Base-by-base conservation (phyloP, 2,113 vertebrate genomes). In the Piliocolobus tephrosceles region DNA sequence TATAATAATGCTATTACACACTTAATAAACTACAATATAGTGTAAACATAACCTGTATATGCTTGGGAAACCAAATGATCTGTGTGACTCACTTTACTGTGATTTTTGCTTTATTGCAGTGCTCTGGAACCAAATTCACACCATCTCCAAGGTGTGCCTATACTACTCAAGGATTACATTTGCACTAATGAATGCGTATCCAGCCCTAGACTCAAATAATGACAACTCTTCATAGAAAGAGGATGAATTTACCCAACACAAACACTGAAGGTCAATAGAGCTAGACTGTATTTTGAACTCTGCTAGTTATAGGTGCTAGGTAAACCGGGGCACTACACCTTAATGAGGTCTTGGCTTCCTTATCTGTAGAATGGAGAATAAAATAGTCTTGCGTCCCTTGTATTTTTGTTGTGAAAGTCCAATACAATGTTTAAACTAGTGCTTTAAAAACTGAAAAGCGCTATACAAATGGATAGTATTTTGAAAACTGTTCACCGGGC, bases 341-440 rank as follows among this genome's bases (percentile, higher is more conserved):
- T 27, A 43, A 1, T 40, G 1, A n/a, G 14, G 14, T 17, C 16
- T 75, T 83, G 55, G 12, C n/a, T 92, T 66, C 32, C n/a, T 76
- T 27, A 45, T 91, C 90, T 88, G 7, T 10, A 76, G 18, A 82
- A 68, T 13, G 27, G 75, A 82, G 43, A 87, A n/a, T 55, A 45
- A 73, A 50, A 50, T 14, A 83, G 32, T 73, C 18, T 35, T 76
- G 6, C 30, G 18, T 81, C 58, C 20, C 23, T 84, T 32, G 22
- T 43, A 70, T 66, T 30, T 68, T 94, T 45, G 13, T 43, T 87
- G 25, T 83, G 5, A 78, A 95, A 73, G 38, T 89, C 13, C 50
- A 89, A 14, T 55, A 61, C 94, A 80, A 85, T 91, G 16, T 86
- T 78, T 81, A 58, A 87, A 72, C n/a, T 82, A 47, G n/a, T 85